Evolutionary conservation across 2,113 vertebrate genomes (phyloP).

Genomic region (Cyanoderma ruficeps): DNA sequence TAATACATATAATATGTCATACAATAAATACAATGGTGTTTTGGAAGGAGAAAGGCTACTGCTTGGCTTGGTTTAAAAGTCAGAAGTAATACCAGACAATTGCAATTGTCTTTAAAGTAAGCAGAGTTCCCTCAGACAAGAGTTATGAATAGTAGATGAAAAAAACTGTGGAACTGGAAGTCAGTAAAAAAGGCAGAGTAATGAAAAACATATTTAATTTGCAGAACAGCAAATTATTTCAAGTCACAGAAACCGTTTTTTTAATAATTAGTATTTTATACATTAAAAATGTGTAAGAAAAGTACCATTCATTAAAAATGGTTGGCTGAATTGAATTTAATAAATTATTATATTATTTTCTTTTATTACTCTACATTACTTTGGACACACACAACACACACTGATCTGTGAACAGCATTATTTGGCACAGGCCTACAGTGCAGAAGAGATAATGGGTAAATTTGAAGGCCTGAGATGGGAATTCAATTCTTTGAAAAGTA

Average conservation of each 20-base stretch:
- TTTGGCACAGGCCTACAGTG: not conserved
- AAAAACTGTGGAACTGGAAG: not conserved
- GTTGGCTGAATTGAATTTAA: not conserved
- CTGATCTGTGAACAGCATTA: too few species aligned
- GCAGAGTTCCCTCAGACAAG: not conserved
- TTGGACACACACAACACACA: too few species aligned
- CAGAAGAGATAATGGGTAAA: not conserved
- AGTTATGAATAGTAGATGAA: not conserved
- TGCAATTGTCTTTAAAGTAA: not conserved
- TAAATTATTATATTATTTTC: not conserved
- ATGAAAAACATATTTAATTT: not conserved
- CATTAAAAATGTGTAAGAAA: not conserved
- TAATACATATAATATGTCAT: not conserved
- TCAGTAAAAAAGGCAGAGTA: not conserved
- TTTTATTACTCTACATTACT: not conserved
- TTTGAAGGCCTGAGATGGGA: not conserved
- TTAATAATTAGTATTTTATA: not conserved
- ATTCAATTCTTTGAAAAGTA: not conserved
- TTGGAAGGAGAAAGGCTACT: not conserved
- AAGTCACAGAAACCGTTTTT: not conserved
- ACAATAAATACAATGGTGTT: not conserved
- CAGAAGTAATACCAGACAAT: not conserved
- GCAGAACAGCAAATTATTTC: not conserved
- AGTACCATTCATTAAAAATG: not conserved
- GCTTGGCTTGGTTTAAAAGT: not conserved